phyloP scores from a whole-genome alignment of 2,113 vertebrate genomes.

The Xiphias gladius region DNA sequence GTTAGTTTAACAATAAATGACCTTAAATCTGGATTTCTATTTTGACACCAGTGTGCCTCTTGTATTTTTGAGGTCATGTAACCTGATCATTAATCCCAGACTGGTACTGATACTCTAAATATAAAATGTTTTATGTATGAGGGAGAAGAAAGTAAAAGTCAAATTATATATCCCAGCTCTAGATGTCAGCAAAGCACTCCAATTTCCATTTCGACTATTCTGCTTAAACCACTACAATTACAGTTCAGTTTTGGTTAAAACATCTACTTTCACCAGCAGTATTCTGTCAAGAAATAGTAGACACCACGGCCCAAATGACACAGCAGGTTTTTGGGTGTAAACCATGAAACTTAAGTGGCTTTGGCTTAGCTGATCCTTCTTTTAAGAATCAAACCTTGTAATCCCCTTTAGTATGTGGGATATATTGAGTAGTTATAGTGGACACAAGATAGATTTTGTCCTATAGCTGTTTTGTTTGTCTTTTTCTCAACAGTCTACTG shows the following conservation, averaged over 20 bases:
- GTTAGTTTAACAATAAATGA: not conserved
- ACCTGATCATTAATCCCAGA: conserved; percentile 13
- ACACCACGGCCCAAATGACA: conserved; percentile 3
- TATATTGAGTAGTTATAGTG: conserved; percentile 18
- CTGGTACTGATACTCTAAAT: not conserved
- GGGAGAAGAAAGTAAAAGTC: not conserved
- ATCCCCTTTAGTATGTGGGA: conserved; percentile 11
- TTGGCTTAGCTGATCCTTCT: conserved; percentile 7
- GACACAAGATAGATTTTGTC: conserved; percentile 8
- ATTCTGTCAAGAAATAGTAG: conserved; percentile 56
- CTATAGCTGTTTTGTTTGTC: conserved; percentile 20
- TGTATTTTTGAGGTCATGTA: not conserved
- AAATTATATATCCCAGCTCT: not conserved
- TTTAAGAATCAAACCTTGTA: conserved; percentile 8
- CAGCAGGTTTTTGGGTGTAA: conserved; percentile 21
- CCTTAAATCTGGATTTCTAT: not conserved
- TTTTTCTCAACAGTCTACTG: conserved; percentile 74
- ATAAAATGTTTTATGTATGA: conserved; percentile 15
- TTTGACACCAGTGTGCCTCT: not conserved
- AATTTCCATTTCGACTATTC: not conserved
- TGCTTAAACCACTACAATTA: not conserved
- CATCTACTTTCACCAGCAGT: conserved; percentile 77
- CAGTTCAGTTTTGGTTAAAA: conserved; percentile 43
- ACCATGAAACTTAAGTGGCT: conserved; percentile 16
- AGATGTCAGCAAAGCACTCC: conserved; percentile 22